Base-by-base conservation (phyloP, 1,140 invertebrate genomes). In the Temnothorax curvispinosus region DNA sequence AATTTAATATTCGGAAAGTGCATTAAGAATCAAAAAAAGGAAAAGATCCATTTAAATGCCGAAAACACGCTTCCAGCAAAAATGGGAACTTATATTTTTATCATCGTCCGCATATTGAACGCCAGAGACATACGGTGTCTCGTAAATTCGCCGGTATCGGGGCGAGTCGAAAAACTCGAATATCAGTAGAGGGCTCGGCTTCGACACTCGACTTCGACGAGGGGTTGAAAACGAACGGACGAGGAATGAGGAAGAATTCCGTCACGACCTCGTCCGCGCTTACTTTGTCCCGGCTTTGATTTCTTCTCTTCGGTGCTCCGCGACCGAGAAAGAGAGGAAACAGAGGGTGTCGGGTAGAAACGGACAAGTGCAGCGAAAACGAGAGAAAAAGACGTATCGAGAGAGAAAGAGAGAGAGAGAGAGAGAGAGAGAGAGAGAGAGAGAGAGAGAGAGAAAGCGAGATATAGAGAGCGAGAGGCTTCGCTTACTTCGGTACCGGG, bases 271-370 rank as follows among this genome's bases (percentile, higher is more conserved):
- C 92, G 91, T 94, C 92, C 92, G 90, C 91, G 92, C 92, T 92
- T 89, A 92, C 93, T 95, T 95, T 95, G 94, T 95, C 92, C 92
- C 84, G 88, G 93, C 94, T 95, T 95, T 95, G 94, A 95, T 95
- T 95, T 95, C 93, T 95, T 95, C 93, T 93, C 89, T 92, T 88
- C 88, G 87, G 84, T 87, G 64, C 87, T 88, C 85, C 38, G 60
- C 87, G 32, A 88, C 52, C 89, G 88, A 90, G 88, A 78, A 85
- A 32, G 38, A 35, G 62, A 87, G 76, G 58, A 47, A 81, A 35
- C 21, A 27, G 27, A 82, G 77, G 76, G 82, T 74, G 71, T 41
- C 75, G 56, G 21, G 11, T 69, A 35, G 76, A 64, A 78, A 92
- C 76, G 77, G 72, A 72, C 88, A 89, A 67, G 69, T 62, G 85